Percentiles rank a stretch among this genome's conserved stretches.
Evolutionary conservation across 2,113 vertebrate species (phyloP).

Genomic region (Petroica traversi): DNA sequence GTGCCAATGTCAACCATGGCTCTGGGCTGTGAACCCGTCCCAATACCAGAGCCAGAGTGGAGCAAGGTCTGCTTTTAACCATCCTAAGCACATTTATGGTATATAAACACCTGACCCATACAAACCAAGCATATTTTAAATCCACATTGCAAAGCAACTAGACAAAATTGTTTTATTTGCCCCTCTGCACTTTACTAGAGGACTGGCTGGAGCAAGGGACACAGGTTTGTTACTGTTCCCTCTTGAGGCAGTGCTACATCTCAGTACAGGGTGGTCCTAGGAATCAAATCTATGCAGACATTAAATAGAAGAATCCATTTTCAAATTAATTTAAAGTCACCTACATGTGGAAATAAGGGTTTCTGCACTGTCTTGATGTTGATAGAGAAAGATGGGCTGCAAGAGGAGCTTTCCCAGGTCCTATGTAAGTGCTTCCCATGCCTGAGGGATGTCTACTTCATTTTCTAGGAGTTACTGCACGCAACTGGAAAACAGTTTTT

Average conservation of each 20-base stretch:
- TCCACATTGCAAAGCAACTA: background rate
- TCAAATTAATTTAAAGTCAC: background rate
- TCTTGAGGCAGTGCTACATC: background rate
- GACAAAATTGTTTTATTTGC: background rate
- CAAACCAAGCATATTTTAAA: background rate
- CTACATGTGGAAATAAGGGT: accelerated
- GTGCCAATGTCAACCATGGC: accelerated
- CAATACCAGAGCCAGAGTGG: background rate
- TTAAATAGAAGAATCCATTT: background rate
- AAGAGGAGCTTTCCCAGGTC: background rate
- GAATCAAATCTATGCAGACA: background rate
- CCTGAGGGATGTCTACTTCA: background rate
- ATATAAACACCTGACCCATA: background rate
- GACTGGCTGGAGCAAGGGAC: accelerated
- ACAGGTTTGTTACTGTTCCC: background rate
- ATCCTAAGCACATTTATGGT: background rate
- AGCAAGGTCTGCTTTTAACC: background rate
- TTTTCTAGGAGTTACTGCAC: background rate
- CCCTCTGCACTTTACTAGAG: background rate
- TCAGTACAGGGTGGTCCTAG: background rate
- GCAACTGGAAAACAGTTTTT: background rate
- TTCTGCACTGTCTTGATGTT: background rate
- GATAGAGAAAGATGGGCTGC: background rate
- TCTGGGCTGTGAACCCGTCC: background rate
- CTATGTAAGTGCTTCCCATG: accelerated